phyloP scores from a whole-genome alignment of 2,113 vertebrate species.

The Sminthopsis crassicaudata region DNA sequence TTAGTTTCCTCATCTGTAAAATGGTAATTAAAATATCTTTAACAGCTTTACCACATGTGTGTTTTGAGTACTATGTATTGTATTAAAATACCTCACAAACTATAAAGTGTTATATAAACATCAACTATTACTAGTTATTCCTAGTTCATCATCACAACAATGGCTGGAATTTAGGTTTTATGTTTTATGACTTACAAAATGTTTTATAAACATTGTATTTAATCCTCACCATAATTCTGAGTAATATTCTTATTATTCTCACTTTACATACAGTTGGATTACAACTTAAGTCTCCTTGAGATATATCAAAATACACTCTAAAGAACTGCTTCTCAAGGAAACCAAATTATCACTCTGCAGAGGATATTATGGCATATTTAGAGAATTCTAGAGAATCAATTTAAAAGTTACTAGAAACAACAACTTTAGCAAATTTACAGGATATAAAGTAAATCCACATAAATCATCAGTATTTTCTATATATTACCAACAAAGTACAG shows the following conservation, averaged over 20 bases:
- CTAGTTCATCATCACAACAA: background rate
- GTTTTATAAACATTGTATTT: no score
- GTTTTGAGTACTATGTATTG: background rate
- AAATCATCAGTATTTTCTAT: no score
- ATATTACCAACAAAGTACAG: no score
- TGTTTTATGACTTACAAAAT: no score
- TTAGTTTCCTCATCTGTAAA: background rate
- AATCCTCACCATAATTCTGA: background rate
- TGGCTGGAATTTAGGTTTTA: no score
- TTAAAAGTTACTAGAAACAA: no score
- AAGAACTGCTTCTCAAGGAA: background rate
- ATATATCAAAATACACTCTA: background rate
- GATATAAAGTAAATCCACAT: no score
- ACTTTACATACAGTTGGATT: background rate
- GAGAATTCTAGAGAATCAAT: no score
- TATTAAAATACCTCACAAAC: background rate
- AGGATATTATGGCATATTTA: no score
- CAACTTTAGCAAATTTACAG: no score
- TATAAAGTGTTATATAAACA: background rate
- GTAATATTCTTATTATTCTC: background rate
- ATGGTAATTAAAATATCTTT: background rate
- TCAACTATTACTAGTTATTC: background rate
- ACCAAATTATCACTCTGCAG: no score
- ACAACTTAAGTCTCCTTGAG: background rate
- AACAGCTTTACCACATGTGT: background rate